Conservation (phyloP, 2,113 vertebrate genomes). For the Neomonachus schauinslandi region DNA sequence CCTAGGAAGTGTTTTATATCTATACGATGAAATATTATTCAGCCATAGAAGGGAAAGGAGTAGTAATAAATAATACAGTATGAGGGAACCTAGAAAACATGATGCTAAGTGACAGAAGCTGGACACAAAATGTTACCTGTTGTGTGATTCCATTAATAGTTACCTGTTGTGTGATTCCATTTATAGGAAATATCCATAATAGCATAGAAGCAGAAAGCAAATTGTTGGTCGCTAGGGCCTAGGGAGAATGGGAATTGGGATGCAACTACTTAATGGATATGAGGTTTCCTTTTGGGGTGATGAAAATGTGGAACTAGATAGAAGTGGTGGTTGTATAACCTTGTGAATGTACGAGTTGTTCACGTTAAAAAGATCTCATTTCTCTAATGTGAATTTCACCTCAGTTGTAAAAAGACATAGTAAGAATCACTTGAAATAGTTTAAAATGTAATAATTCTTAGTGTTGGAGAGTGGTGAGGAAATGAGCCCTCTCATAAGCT, state of each 20-base stretch:
- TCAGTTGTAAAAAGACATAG: not conserved
- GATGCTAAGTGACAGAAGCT: not conserved
- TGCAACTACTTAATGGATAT: not conserved
- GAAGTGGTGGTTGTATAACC: not conserved
- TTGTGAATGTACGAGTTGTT: not conserved
- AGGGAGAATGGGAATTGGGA: not conserved
- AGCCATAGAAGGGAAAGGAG: not conserved
- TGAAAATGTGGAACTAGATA: conserved; percentile 16
- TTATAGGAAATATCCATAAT: not conserved
- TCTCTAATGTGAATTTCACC: not conserved
- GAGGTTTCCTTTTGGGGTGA: not conserved
- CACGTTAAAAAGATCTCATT: not conserved
- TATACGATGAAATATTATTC: not conserved
- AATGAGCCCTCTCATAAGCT: not conserved
- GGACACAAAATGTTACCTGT: not conserved
- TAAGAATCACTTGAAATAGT: conserved; percentile 21
- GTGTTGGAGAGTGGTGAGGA: not conserved
- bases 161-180: not conserved
- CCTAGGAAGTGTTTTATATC: not conserved
- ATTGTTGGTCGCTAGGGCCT: not conserved
- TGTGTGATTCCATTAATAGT: not conserved
- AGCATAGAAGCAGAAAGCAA: not conserved
- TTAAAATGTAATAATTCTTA: conserved; percentile 1
- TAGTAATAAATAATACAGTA: not conserved
- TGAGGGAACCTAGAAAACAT: not conserved